phyloP scores from a whole-genome alignment of 35 echinoderm and acorn worm species.

The Patiria miniata region DNA sequence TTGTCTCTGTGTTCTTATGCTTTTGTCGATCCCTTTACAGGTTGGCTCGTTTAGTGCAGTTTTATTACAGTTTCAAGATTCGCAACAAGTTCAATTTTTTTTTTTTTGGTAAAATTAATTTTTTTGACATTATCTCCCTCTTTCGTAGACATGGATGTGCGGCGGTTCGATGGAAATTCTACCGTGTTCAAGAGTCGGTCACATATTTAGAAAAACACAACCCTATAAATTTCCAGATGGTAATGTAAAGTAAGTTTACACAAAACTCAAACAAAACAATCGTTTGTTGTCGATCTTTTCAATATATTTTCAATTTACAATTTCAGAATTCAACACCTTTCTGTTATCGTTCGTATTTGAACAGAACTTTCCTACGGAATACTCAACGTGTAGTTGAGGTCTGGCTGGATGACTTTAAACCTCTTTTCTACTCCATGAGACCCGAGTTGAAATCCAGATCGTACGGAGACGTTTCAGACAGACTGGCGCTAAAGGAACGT shows the following conservation, averaged over 20 bases:
- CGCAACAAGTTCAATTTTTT: too few relatives aligned
- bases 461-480: conserved; percentile 62
- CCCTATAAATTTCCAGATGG: conserved; percentile 84
- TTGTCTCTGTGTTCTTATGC: not conserved
- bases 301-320: too few relatives aligned
- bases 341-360: not conserved
- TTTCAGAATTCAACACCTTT: too few relatives aligned
- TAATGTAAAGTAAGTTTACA: conserved; percentile 54
- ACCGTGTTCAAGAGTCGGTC: conserved; percentile 87
- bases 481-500: conserved; percentile 47
- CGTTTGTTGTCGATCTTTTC: too few relatives aligned
- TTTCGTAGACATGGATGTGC: conserved; percentile 89
- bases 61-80: too few relatives aligned
- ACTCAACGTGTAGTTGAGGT: conserved; percentile 79
- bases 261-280: too few relatives aligned
- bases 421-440: conserved; percentile 67
- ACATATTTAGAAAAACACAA: conserved; percentile 77
- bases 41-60: not conserved
- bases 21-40: not conserved
- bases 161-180: conserved; percentile 79
- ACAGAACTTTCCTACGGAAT: conserved; percentile 85
- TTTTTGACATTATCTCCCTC: not conserved
- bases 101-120: too few relatives aligned
- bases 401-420: conserved; percentile 86
- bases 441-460: conserved; percentile 51